Base-by-base conservation (phyloP, 2,113 vertebrate genomes). In the Rana temporaria region DNA sequence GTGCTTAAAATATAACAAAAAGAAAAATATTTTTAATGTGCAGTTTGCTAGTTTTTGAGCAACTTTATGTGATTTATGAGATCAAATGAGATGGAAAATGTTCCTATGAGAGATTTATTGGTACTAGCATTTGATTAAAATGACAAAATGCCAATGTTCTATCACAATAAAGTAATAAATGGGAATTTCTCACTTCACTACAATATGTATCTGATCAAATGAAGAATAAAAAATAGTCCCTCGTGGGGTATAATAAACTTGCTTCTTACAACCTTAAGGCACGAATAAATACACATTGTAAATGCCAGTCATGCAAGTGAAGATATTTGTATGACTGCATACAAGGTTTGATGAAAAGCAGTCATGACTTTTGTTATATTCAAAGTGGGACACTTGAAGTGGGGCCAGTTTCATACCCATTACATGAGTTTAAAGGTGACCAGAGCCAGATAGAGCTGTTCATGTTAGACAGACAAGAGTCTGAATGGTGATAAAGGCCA, bases 1-100 rank as follows among this genome's bases (percentile, higher is more conserved):
- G 93, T 94, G 93, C 92, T 91, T 93, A 91, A 93, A 93, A 95
- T 95, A 86, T 92, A 94, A 93, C 92, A 93, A 94, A 93, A 94
- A 94, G 90, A 87, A 89, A 92, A 92, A 93, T 92, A 91, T 91
- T 85, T 71, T 92, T 92, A 91, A 91, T 91, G 89, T 86, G 82
- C 57, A 84, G 85, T 90, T 90, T 91, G 87, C 89, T 91, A 91
- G 87, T 86, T 85, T 89, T 91, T 90, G 76, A 87, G 87, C 91
- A 92, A 93, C 86, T 87, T 84, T 78, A 34, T 90, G 86, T 89
- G 88, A 90, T 87, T 87, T 83, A 88, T 84, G 85, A 63, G 59
- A 88, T 90, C 86, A 90, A 87, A 87, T 86, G 86, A 79, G 86
- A 88, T 81, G 84, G 86, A 78, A 85, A 87, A 87, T 68, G n/a